These are phyloP conservation scores for Chorisops tibialis DNA, from an alignment of 2,888 invertebrate genomes.

Conservation along the genomic window DNA sequence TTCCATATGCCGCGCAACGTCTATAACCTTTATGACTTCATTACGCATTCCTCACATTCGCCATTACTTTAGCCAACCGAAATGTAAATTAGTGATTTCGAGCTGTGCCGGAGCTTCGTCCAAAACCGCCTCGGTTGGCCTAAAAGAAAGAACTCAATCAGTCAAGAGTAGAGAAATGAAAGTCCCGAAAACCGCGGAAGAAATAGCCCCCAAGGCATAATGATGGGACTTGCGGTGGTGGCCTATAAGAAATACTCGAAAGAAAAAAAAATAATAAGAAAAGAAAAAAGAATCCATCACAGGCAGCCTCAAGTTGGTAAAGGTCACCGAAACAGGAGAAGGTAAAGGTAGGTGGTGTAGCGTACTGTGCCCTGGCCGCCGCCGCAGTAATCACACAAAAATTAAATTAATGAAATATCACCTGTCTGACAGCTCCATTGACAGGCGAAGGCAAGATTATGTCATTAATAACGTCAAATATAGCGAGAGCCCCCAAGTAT, in stretches of 20 bases:
- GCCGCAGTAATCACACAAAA: conserved; percentile 28
- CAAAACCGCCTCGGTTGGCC: not conserved
- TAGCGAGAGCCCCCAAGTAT: conserved; percentile 15
- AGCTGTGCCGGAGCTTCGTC: no score
- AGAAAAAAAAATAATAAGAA: not conserved
- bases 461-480: conserved; percentile 34
- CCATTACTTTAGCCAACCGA: no score
- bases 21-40: conserved; percentile 9
- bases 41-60: conserved; percentile 8
- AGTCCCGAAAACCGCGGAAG: conserved; percentile 13
- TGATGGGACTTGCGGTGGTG: conserved; percentile 1
- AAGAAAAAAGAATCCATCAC: not conserved
- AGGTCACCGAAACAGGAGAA: conserved; percentile 7
- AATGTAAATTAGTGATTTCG: no score
- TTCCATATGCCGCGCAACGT: no score
- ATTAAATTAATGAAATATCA: conserved; percentile 35
- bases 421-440: conserved; percentile 35
- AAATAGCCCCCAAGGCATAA: conserved; percentile 7
- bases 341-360: conserved; percentile 21
- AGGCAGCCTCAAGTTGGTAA: not conserved
- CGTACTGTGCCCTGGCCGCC: not conserved
- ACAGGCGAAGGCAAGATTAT: conserved; percentile 35
- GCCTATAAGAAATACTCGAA: no score
- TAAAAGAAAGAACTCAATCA: conserved; percentile 23
- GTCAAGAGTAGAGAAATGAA: conserved; percentile 19